phyloP scores from a whole-genome alignment of 1,140 invertebrate species.

The Parapsyche elsis region DNA sequence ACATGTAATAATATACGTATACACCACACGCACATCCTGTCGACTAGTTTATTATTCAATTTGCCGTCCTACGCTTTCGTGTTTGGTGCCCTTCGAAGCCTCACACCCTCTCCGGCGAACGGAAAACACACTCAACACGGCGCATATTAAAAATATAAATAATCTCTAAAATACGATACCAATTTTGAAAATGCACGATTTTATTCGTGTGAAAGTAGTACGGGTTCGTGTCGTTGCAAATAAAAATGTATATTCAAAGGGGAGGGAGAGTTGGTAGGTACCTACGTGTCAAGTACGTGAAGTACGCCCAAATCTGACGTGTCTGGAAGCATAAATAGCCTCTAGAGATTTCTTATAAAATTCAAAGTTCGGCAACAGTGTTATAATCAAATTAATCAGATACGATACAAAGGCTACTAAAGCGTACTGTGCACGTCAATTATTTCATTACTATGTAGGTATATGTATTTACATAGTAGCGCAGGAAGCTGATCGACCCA shows the following conservation, averaged over 20 bases:
- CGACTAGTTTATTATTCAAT: constrained; percentile 29
- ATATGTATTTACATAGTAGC: too few relatives aligned
- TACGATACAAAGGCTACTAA: too few relatives aligned
- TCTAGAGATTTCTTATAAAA: too few relatives aligned
- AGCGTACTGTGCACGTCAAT: too few relatives aligned
- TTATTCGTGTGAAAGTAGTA: not conserved
- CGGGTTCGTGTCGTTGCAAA: not conserved
- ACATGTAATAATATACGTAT: not conserved
- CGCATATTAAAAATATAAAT: not conserved
- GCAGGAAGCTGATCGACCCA: too few relatives aligned
- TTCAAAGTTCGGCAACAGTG: too few relatives aligned
- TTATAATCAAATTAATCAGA: too few relatives aligned
- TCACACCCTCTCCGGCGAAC: too few relatives aligned
- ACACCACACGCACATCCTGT: not conserved
- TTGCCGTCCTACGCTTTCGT: not conserved
- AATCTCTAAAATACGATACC: not conserved
- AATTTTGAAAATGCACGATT: not conserved
- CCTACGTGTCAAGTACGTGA: not conserved
- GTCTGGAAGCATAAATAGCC: not conserved
- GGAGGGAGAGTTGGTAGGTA: not conserved
- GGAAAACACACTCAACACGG: not conserved
- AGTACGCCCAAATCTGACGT: not conserved
- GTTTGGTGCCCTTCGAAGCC: not conserved
- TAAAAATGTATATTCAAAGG: not conserved
- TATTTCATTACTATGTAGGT: too few relatives aligned